These are phyloP conservation scores for Lottia gigantea DNA, from an alignment of 2,888 invertebrate genomes.

Conservation along the genomic window DNA sequence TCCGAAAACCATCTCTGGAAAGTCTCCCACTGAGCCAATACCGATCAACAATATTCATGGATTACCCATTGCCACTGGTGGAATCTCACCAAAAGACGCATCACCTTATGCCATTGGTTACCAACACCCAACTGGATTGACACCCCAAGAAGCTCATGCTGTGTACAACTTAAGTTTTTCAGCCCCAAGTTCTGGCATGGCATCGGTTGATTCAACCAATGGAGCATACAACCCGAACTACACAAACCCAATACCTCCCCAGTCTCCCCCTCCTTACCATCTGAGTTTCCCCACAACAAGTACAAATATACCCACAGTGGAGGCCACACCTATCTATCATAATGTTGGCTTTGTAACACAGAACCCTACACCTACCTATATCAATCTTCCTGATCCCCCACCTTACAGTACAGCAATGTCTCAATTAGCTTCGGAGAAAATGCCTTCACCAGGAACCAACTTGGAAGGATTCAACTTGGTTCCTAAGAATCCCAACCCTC, in stretches of 20 bases:
- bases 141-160: not conserved
- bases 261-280: not conserved
- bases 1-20: not conserved
- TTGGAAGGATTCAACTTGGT: not conserved
- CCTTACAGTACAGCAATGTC: slow-evolving; percentile 6
- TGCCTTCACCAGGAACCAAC: not conserved
- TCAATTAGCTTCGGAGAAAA: not conserved
- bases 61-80: no score
- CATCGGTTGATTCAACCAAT: not conserved
- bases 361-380: not conserved
- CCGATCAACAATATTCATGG: no score
- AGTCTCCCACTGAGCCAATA: not conserved
- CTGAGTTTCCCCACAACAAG: not conserved
- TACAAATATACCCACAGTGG: not conserved
- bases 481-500: not conserved
- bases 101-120: not conserved
- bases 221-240: no score
- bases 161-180: not conserved
- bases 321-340: not conserved
- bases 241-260: no score
- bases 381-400: not conserved
- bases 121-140: not conserved
- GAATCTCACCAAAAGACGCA: no score
- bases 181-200: not conserved
- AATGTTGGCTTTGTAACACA: not conserved